Evolutionary conservation across 1,140 invertebrate genomes (phyloP), one percentile per base, ranked within the genome.

Genomic region (Nebria ingens): DNA sequence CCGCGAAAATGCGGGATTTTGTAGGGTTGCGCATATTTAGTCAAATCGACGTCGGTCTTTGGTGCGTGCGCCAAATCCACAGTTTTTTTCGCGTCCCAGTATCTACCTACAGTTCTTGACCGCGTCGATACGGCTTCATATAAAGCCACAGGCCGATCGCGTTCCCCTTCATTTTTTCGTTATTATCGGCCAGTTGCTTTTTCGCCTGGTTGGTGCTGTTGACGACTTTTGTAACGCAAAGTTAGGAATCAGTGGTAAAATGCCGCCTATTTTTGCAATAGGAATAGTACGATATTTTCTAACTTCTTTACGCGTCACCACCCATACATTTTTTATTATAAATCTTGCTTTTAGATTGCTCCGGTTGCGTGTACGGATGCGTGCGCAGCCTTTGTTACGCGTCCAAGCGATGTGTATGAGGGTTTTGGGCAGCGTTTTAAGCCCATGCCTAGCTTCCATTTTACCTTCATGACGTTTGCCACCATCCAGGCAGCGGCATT

Each of bases 171-270:
- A 71, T 68, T 49, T 42, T 59, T 56, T 61, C 38, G 61, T 69
- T 71, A 62, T 40, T 52, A 58, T 71, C 65, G 56, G 63, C 40
- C 11, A 69, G 55, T 49, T 63, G 51, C 59, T 65, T 50, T 59
- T 61, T 54, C 45, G 62, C 67, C 49, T 55, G 54, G 51, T 64
- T 64, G 17, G 65, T 61, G 52, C 63, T 65, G 56, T 64, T 67
- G 0, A 69, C 61, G 21, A 65, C 63, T 61, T 69, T 69, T 15
- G 60, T 62, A 17, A 70, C 2, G 68, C 65, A 59, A 71, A 65
- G 53, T 71, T 60, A 20, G 71, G 70, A 20, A 73, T 57, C 17
- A 67, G 40, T 20, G 66, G 65, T 53, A 71, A 56, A 51, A 70
- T 23, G 19, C 67, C 65, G 20, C 69, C 69, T 49, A 58, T 60